These are phyloP conservation scores for Myotis vivesi DNA, from an alignment of 2,797 vertebrate species.

Conservation along the genomic window DNA sequence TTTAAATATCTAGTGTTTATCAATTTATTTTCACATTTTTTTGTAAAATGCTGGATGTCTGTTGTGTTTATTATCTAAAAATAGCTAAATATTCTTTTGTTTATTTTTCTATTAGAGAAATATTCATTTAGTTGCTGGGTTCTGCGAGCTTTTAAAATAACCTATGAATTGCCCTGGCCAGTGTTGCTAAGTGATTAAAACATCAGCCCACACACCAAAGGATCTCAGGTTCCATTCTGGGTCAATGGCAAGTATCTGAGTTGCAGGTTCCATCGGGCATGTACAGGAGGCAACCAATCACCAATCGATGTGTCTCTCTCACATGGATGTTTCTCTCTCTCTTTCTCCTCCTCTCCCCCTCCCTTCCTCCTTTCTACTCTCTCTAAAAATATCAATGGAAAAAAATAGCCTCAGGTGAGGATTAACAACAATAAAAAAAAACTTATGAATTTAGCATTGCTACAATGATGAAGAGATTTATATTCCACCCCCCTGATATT, in stretches of 20 bases:
- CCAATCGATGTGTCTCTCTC: neutral
- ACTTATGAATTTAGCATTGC: neutral
- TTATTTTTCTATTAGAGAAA: neutral
- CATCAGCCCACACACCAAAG: neutral
- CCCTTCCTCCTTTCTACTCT: neutral
- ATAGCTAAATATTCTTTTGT: neutral
- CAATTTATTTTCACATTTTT: neutral
- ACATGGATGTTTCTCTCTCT: neutral
- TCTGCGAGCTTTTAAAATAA: neutral
- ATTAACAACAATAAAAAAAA: neutral
- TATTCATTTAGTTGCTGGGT: neutral
- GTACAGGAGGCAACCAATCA: neutral
- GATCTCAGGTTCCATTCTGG: neutral
- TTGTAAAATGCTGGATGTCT: neutral
- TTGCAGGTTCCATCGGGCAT: neutral
- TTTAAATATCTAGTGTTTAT: neutral
- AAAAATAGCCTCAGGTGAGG: neutral
- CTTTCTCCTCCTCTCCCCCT: neutral
- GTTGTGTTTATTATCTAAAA: neutral
- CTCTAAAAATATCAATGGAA: neutral
- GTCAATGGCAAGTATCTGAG: neutral
- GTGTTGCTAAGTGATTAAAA: neutral
- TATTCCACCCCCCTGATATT: neutral
- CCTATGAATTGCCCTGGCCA: neutral
- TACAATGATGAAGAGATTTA: neutral